Conservation (phyloP, 92 coral and sea anemone species). For the Diadumene lineata region DNA sequence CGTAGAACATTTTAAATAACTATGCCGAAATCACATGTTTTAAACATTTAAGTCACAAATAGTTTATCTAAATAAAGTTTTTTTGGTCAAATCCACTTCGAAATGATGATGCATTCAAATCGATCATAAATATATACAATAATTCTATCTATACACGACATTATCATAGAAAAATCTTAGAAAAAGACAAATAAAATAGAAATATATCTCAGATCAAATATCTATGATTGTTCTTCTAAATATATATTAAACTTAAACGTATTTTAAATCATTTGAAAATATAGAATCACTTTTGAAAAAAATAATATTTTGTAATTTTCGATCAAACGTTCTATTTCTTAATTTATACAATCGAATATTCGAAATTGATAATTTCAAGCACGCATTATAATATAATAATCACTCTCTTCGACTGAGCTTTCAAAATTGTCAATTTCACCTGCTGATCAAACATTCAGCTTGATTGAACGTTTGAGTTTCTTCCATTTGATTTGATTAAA, state of each 20-base stretch:
- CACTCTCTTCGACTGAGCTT: no score
- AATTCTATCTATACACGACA: background rate
- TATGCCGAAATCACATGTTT: no score
- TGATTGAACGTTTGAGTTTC: background rate
- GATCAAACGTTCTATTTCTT: background rate
- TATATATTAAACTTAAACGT: background rate
- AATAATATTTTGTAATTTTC: background rate
- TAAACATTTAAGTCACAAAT: background rate
- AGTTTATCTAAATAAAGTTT: background rate
- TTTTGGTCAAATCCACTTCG: background rate
- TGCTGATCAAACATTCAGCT: background rate
- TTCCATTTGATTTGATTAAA: no score
- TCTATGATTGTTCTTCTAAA: background rate
- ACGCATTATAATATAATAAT: no score
- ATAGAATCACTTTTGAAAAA: conserved; percentile 20
- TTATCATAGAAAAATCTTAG: background rate
- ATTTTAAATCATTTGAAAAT: conserved; percentile 23
- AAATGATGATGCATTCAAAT: no score
- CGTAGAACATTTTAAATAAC: no score
- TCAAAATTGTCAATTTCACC: no score
- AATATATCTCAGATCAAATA: background rate
- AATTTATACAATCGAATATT: background rate
- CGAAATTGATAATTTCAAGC: background rate
- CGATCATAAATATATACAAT: background rate
- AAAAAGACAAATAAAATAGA: background rate